A percentile compares a stretch with the other conserved stretches of the same genome.
Evolutionary conservation across 2,888 invertebrate genomes (phyloP).

Genomic region (Leptarthrus brevirostris): DNA sequence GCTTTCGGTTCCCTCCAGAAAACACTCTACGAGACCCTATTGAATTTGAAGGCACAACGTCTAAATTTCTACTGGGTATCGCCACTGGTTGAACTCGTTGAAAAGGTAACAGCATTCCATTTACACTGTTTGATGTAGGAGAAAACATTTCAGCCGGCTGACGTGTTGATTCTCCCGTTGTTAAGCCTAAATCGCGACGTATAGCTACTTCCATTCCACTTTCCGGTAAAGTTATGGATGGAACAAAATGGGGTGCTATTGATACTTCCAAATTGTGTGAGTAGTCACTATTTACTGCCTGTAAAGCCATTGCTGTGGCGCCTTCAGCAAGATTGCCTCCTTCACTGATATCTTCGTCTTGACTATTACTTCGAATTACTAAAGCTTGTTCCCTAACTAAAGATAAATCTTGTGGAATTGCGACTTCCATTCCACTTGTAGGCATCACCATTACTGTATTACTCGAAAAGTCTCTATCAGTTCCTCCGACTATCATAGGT

Average conservation of each 20-base stretch:
- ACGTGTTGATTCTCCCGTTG: constrained; percentile 54
- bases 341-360: constrained; percentile 59
- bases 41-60: constrained; percentile 68
- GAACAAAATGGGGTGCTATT: constrained; percentile 60
- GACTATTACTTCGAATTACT: constrained; percentile 62
- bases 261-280: constrained; percentile 46
- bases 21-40: constrained; percentile 57
- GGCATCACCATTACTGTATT: constrained; percentile 58
- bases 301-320: constrained; percentile 57
- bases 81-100: constrained; percentile 67
- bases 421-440: constrained; percentile 65
- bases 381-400: constrained; percentile 66
- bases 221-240: constrained; percentile 63
- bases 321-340: constrained; percentile 59
- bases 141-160: constrained; percentile 65
- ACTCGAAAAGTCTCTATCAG: constrained; percentile 50
- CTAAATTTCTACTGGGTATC: constrained; percentile 65
- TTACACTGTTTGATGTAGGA: constrained; percentile 60
- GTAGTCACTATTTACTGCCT: constrained; percentile 55
- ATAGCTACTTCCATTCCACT: constrained; percentile 67
- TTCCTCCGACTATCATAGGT: constrained; percentile 65
- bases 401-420: constrained; percentile 67
- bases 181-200: constrained; percentile 61
- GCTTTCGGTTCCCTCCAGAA: constrained; percentile 60
- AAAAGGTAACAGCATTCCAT: constrained; percentile 66